These are phyloP conservation scores for Dryomyza anilis DNA, from an alignment of 2,888 invertebrate species.

Conservation along the genomic window DNA sequence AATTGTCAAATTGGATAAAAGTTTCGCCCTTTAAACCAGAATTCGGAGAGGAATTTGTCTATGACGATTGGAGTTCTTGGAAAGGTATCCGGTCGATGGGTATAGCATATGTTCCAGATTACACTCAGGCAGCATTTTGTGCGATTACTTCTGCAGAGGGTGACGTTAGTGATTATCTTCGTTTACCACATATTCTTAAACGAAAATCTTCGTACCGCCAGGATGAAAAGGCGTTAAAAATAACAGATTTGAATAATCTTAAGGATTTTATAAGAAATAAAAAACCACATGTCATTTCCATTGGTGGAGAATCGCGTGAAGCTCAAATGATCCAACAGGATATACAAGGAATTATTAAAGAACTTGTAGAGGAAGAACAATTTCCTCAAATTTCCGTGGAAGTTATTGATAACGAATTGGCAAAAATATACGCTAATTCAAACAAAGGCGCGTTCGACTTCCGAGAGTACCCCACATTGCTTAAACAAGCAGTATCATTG, in stretches of 20 bases:
- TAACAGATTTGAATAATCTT: conserved; percentile 71
- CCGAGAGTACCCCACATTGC: conserved; percentile 87
- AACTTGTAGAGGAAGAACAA: conserved; percentile 81
- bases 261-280: conserved; percentile 85
- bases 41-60: conserved; percentile 79
- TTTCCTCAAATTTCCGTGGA: conserved; percentile 87
- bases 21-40: conserved; percentile 73
- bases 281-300: conserved; percentile 91
- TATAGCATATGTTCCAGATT: conserved; percentile 85
- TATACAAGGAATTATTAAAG: conserved; percentile 74
- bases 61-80: conserved; percentile 86
- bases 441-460: conserved; percentile 83
- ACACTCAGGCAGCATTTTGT: conserved; percentile 83
- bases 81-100: conserved; percentile 84
- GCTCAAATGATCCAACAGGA: conserved; percentile 82
- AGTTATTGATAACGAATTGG: conserved; percentile 91
- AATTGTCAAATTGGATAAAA: conserved; percentile 89
- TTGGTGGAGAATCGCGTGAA: conserved; percentile 90
- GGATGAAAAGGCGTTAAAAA: conserved; percentile 71
- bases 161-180: conserved; percentile 88
- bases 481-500: conserved; percentile 91
- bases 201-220: conserved; percentile 75
- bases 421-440: conserved; percentile 90
- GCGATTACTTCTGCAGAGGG: conserved; percentile 88
- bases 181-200: conserved; percentile 84